phyloP scores from a whole-genome alignment of 1,140 invertebrate species.

The Zaprionus nigranus region DNA sequence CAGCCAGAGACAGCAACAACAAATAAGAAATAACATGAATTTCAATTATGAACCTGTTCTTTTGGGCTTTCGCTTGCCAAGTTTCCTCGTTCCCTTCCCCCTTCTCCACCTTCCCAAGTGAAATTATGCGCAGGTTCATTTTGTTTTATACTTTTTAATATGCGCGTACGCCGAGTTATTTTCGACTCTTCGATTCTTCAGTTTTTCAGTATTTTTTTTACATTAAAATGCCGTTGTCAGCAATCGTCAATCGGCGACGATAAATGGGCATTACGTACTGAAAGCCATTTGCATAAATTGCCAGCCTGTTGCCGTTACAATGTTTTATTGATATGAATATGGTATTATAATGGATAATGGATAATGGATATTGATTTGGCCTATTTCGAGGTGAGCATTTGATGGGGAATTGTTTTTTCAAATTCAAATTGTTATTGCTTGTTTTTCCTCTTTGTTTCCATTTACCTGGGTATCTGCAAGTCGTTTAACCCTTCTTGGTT shows the following conservation, averaged over 20 bases:
- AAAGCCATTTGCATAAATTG: slow-evolving; percentile 72
- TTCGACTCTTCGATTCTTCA: slow-evolving; percentile 61
- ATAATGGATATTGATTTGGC: slow-evolving; percentile 68
- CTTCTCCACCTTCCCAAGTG: slow-evolving; percentile 30
- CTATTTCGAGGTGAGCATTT: slow-evolving; percentile 60
- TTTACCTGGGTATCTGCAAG: not conserved
- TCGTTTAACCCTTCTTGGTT: not conserved
- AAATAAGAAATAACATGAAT: slow-evolving; percentile 66
- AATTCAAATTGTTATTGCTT: slow-evolving; percentile 21
- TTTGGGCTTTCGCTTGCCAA: slow-evolving; percentile 69
- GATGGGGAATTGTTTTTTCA: not conserved
- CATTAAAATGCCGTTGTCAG: slow-evolving; percentile 77
- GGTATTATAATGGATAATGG: slow-evolving; percentile 46
- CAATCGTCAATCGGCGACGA: slow-evolving; percentile 47
- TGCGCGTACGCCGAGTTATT: slow-evolving; percentile 72
- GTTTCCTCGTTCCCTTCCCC: slow-evolving; percentile 16
- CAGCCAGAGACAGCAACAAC: slow-evolving; percentile 32
- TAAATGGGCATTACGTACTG: slow-evolving; percentile 73
- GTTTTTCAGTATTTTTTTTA: slow-evolving; percentile 25
- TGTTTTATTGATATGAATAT: slow-evolving; percentile 60
- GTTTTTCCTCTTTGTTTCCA: not conserved
- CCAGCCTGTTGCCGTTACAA: slow-evolving; percentile 10
- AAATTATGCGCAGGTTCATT: slow-evolving; percentile 69
- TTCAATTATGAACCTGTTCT: slow-evolving; percentile 81
- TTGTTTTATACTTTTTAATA: slow-evolving; percentile 41